Evolutionary conservation across 2,888 invertebrate species (phyloP), one percentile per base, ranked within the genome.

Genomic region (Drosophila trichaetosa): DNA sequence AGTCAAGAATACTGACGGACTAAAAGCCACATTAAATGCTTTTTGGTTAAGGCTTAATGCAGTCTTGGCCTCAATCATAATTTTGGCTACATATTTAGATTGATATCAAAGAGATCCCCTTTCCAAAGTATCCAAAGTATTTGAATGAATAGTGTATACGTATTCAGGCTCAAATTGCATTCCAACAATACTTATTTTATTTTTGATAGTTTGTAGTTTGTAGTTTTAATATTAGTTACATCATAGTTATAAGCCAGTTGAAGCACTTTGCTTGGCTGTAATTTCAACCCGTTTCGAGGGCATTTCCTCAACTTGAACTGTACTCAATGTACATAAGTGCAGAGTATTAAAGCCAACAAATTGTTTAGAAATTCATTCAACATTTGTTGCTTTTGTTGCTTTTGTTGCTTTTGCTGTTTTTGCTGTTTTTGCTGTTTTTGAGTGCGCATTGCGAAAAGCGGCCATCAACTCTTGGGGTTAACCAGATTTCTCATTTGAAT

Each of bases 401-500:
- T 38, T 59, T 34, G 13, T 21, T 33, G 27, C 24, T 46, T 38
- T 59, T 34, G 13, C 33, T 33, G 27, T 29, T 46, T 38, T 59
- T 34, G 13, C 33, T 33, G 27, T 29, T 48, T 18, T 33, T 42
- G 18, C 33, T 21, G 27, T 31, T 46, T 38, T 60, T 36, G 16
- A 48, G 27, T 51, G 33, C 33, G 49, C 29, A 42, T 36, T 24
- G 57, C 51, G 40, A 69, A 64, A 54, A 42, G 66, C 36, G 49
- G 16, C 58, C 61, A 63, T 61, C 60, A 76, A 54, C 38, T 56
- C 58, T 82, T 73, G 73, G 80, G 87, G 89, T 84, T 89, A 89
- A 83, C 79, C 87, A 64, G 69, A 76, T 71, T 73, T 73, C 64
- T 60, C 73, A 79, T 87, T 89, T 80, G 72, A 79, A 80, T 87